Conservation (phyloP, 2,797 vertebrate species). For the Balearica regulorum region DNA sequence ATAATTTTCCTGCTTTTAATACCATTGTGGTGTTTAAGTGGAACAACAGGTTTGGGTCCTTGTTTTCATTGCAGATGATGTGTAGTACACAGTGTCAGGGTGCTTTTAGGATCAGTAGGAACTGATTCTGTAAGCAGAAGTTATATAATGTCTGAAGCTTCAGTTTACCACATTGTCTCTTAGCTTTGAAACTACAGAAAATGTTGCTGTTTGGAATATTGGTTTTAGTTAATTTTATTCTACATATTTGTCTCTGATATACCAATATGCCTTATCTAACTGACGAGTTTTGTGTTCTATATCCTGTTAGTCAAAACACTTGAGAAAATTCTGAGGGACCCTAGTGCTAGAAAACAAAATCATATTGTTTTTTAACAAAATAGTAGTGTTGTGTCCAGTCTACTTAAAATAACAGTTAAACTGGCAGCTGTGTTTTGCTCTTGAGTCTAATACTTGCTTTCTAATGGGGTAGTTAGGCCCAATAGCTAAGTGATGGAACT, state of each 20-base stretch:
- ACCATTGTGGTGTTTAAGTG: not conserved
- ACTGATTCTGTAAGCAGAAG: not conserved
- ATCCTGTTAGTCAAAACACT: not conserved
- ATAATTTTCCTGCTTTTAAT: not conserved
- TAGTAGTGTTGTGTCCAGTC: not conserved
- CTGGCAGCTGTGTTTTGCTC: not conserved
- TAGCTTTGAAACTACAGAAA: not conserved
- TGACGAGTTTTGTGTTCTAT: not conserved
- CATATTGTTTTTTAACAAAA: not conserved
- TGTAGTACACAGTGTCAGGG: not conserved
- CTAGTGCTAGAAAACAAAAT: not conserved
- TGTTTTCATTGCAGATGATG: not conserved
- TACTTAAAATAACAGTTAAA: not conserved
- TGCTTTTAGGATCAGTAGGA: not conserved
- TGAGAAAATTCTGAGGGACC: not conserved
- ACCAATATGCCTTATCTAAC: not conserved
- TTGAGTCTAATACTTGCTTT: not conserved
- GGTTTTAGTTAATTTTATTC: not conserved
- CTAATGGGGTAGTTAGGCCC: not conserved
- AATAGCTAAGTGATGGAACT: not conserved
- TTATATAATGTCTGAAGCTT: not conserved
- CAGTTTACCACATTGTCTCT: not conserved
- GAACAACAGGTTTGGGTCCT: not conserved
- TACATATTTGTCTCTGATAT: not conserved
- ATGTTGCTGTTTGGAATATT: not conserved